A percentile compares a stretch with the other conserved stretches of the same genome.
These are phyloP conservation scores for Limonius californicus DNA, from an alignment of 1,140 invertebrate species.

Conservation along the genomic window DNA sequence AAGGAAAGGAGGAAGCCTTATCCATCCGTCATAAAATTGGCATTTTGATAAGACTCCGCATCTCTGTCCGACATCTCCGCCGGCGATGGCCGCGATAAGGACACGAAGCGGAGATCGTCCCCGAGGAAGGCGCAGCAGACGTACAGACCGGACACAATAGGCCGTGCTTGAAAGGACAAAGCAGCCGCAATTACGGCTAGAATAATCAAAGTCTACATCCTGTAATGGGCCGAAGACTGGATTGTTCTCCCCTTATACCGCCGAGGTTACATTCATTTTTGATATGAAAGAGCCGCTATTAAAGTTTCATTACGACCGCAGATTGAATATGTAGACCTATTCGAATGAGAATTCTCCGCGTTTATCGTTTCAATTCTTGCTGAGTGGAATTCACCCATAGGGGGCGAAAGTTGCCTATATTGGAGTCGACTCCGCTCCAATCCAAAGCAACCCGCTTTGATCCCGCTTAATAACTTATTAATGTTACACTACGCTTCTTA, in stretches of 20 bases:
- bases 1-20: constrained; percentile 2
- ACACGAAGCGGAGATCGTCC: constrained; percentile 3
- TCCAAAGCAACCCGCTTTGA: no score
- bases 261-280: neutral
- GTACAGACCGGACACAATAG: constrained; percentile 31
- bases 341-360: neutral
- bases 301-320: neutral
- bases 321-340: neutral
- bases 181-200: constrained; percentile 36
- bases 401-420: no score
- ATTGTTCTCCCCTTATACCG: neutral
- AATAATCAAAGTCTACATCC: constrained; percentile 40
- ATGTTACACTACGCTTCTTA: no score
- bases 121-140: constrained; percentile 14
- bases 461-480: no score
- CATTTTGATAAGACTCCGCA: neutral
- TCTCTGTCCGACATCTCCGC: neutral
- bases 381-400: neutral
- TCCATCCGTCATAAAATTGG: neutral
- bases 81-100: neutral
- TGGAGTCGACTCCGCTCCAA: no score
- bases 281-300: constrained; percentile 1
- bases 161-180: constrained; percentile 32
- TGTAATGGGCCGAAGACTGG: constrained; percentile 33
- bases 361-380: neutral